Evolutionary conservation across 2,797 vertebrate genomes (phyloP), one percentile per base, ranked within the genome.

Genomic region (Ctenosaura bakeri): DNA sequence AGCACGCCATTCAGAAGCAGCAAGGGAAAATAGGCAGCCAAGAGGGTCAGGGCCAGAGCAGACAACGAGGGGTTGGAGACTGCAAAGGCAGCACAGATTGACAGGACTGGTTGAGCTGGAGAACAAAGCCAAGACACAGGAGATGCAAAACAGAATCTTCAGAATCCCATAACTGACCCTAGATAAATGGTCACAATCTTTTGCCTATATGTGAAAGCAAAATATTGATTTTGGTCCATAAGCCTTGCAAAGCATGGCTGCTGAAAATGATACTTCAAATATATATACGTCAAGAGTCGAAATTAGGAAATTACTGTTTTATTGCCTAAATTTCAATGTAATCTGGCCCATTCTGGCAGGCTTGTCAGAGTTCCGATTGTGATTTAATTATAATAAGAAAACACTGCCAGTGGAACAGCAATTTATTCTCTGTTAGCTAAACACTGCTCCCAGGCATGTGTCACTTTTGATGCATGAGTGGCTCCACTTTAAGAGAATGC

Each of bases 341-440:
- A 84, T 80, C 81, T 85, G 54, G 42, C 56, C 87, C 66, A 87
- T 50, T 81, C 89, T 86, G 50, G 32, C 94, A 90, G 91, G 81
- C 46, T 77, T 90, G 86, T 56, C 74, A 54, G 20, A 77, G 59
- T 81, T 91, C 59, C 85, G 32, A 84, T 79, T 88, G 50, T 20
- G 52, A 90, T 89, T 90, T 93, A 91, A 88, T 89, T 79, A 82
- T 35, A 74, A 10, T 85, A 85, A 88, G 86, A 87, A 78, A 91
- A 90, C 42, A 52, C 29, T 90, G 66, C 83, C 0, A 2, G 85
- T 86, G 84, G 64, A 92, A 86, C 1, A 6, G 80, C 10, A 22
- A 88, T 91, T 92, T 94, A 91, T 89, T 89, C 83, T 74, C 73
- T 78, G 16, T 66, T 91, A 42, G 92, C 89, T 87, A 91, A 91